phyloP scores from a whole-genome alignment of 2,797 vertebrate species.

The Cyprinodon diabolis region DNA sequence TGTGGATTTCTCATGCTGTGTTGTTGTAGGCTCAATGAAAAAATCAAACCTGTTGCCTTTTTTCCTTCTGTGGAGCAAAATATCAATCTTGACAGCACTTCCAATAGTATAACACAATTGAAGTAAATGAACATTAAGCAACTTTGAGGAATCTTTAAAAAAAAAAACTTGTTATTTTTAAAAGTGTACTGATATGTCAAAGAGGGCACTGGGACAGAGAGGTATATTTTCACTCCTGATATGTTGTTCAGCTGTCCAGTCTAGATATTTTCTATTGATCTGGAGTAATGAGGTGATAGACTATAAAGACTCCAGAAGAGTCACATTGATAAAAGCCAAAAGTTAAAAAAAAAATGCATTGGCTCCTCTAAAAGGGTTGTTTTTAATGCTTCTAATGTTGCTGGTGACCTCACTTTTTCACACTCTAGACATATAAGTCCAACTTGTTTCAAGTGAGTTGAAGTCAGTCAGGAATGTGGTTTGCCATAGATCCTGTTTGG shows the following conservation, averaged over 20 bases:
- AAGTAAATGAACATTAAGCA: conserved; percentile 18
- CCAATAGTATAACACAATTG: conserved; percentile 12
- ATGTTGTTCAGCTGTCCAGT: background rate
- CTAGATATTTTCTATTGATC: background rate
- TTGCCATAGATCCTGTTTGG: background rate
- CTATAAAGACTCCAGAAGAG: background rate
- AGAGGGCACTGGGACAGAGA: background rate
- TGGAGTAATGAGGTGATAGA: background rate
- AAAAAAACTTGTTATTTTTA: background rate
- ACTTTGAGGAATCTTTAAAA: background rate
- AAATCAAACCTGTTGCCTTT: background rate
- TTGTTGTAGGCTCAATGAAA: background rate
- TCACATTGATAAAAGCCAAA: background rate
- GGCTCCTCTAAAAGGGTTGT: background rate
- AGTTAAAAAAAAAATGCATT: background rate
- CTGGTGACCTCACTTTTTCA: background rate
- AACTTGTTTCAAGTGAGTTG: background rate
- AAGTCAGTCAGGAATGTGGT: background rate
- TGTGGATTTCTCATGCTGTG: background rate
- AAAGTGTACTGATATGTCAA: background rate
- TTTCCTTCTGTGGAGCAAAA: background rate
- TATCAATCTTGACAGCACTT: conserved; percentile 13
- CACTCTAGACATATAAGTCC: conserved; percentile 1
- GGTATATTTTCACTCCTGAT: background rate
- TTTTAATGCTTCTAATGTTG: background rate